Evolutionary conservation across 1,140 invertebrate species (phyloP).

Genomic region (Drosophila sulfurigaster): DNA sequence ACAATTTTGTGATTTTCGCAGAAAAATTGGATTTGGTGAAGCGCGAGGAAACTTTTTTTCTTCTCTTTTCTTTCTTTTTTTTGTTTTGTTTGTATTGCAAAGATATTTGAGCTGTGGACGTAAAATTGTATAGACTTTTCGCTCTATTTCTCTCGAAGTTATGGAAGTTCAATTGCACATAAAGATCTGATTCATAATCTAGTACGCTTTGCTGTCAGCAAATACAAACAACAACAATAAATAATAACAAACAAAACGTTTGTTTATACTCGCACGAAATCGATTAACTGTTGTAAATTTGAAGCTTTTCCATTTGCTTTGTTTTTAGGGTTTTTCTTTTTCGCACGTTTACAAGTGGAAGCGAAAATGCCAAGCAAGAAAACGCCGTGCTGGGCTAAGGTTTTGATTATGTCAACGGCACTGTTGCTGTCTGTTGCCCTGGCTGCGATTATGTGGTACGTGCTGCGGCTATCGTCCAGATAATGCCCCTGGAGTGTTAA

Average conservation of each 20-base stretch:
- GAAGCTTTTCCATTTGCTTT: constrained; percentile 59
- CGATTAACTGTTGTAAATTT: constrained; percentile 74
- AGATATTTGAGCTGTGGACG: constrained; percentile 3
- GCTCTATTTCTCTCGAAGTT: constrained; percentile 1
- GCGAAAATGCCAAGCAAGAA: constrained; percentile 13
- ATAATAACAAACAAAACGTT: constrained; percentile 47
- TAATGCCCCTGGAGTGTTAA: constrained; percentile 60
- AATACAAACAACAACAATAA: constrained; percentile 26
- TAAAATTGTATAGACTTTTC: constrained; percentile 4
- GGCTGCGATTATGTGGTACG: constrained; percentile 45
- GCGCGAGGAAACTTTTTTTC: not conserved
- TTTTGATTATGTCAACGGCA: constrained; percentile 26
- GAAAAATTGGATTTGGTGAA: not conserved
- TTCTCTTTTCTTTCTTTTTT: not conserved
- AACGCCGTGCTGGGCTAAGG: constrained; percentile 12
- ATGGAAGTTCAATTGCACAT: not conserved
- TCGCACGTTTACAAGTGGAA: not conserved
- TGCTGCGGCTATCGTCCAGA: constrained; percentile 56
- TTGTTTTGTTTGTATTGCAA: not conserved
- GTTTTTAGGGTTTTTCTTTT: not conserved
- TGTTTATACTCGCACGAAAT: constrained; percentile 67
- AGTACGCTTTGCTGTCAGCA: constrained; percentile 21
- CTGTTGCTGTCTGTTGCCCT: constrained; percentile 26
- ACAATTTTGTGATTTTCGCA: not conserved
- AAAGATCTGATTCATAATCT: constrained; percentile 17